Evolutionary conservation across 1,140 invertebrate genomes (phyloP).

Genomic region (Diploscapter pachys): DNA sequence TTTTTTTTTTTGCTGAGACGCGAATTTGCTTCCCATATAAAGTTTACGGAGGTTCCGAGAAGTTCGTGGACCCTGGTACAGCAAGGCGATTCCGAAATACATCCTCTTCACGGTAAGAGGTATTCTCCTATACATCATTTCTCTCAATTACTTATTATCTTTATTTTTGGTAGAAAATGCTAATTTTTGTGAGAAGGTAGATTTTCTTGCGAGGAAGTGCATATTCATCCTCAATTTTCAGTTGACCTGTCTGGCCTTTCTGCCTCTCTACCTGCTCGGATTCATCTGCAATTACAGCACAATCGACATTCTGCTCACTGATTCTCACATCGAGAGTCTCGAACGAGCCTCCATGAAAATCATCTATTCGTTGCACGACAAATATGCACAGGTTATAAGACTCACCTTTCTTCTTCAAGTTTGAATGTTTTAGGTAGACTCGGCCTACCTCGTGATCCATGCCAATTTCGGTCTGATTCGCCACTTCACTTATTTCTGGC

Average conservation of each 20-base stretch:
- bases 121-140: no score
- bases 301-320: constrained; percentile 13
- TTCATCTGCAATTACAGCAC: constrained; percentile 21
- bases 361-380: constrained; percentile 21
- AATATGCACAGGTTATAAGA: constrained; percentile 17
- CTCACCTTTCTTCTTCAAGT: no score
- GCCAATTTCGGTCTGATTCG: constrained; percentile 27
- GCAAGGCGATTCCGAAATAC: no score
- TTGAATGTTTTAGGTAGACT: constrained; percentile 18
- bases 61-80: no score
- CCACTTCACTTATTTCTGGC: constrained; percentile 26
- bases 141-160: no score
- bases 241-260: constrained; percentile 7
- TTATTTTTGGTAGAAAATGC: constrained; percentile 2
- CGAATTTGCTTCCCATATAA: no score
- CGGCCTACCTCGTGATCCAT: constrained; percentile 14
- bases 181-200: not conserved
- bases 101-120: no score
- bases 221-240: constrained; percentile 1
- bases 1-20: no score
- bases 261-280: constrained; percentile 26
- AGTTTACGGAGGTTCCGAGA: no score
- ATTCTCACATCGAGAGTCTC: constrained; percentile 1
- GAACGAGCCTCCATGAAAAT: constrained; percentile 4
- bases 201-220: no score